Evolutionary conservation across 2,797 vertebrate species (phyloP).

Genomic region (Natrix natrix): DNA sequence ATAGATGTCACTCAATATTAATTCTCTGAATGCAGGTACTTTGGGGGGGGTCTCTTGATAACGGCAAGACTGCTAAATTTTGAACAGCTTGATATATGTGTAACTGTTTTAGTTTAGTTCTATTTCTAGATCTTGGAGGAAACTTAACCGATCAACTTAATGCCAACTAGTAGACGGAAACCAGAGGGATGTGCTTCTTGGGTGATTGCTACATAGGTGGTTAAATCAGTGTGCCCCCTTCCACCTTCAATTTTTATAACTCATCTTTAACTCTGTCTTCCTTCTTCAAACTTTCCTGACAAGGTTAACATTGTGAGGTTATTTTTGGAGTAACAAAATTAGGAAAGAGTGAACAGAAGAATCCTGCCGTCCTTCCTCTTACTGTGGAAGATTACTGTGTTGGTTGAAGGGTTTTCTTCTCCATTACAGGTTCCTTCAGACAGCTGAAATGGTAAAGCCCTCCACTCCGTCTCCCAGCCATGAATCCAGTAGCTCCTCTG

Average conservation of each 20-base stretch:
- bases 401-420: background rate
- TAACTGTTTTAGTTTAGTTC: background rate
- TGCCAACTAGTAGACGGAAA: background rate
- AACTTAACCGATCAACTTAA: background rate
- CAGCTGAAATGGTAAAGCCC: slow-evolving; percentile 92
- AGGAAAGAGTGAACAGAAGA: background rate
- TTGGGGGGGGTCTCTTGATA: background rate
- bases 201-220: background rate
- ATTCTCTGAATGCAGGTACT: background rate
- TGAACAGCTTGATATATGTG: background rate
- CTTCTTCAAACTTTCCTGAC: background rate
- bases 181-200: background rate
- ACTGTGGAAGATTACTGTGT: background rate
- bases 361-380: background rate
- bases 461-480: slow-evolving; percentile 89
- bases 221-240: background rate
- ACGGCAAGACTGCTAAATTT: too few species aligned
- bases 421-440: slow-evolving; percentile 83
- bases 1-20: background rate
- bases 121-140: background rate
- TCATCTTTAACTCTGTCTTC: too few species aligned
- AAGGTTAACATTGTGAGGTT: background rate
- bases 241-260: background rate
- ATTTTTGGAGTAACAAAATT: background rate
- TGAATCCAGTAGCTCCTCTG: slow-evolving; percentile 81